These are phyloP conservation scores for Hydriomena furcata DNA, from an alignment of 2,888 invertebrate species.

Conservation along the genomic window DNA sequence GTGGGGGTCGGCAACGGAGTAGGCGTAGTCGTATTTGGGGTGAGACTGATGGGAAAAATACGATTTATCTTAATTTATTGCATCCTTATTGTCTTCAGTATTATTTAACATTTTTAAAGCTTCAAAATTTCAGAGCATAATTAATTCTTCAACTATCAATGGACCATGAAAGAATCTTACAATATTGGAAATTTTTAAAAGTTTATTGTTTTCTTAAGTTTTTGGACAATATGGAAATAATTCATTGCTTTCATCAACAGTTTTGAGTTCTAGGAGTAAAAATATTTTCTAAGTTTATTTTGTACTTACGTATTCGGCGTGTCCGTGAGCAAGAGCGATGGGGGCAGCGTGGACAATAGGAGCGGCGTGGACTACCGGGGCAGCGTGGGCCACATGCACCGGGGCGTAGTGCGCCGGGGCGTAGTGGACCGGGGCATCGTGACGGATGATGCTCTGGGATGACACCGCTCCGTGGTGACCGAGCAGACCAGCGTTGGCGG, in stretches of 20 bases:
- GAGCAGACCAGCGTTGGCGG: conserved; percentile 82
- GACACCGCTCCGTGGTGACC: conserved; percentile 74
- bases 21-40: conserved; percentile 85
- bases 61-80: too few relatives aligned
- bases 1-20: conserved; percentile 85
- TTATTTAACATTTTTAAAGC: too few relatives aligned
- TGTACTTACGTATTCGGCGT: conserved; percentile 62
- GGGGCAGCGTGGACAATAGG: conserved; percentile 64
- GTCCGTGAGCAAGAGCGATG: conserved; percentile 56
- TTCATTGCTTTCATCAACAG: too few relatives aligned
- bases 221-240: too few relatives aligned
- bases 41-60: conserved; percentile 69
- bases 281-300: too few relatives aligned
- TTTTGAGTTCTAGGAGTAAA: too few relatives aligned
- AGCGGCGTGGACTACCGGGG: conserved; percentile 63
- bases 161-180: too few relatives aligned
- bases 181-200: too few relatives aligned
- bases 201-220: too few relatives aligned
- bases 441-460: conserved; percentile 78
- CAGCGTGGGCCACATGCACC: conserved; percentile 54
- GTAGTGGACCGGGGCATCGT: conserved; percentile 68
- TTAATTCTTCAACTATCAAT: too few relatives aligned
- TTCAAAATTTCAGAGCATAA: too few relatives aligned
- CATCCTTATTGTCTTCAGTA: too few relatives aligned
- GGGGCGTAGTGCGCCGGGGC: conserved; percentile 60